These are phyloP conservation scores for Kryptolebias marmoratus DNA, from an alignment of 2,113 vertebrate species.

Conservation along the genomic window DNA sequence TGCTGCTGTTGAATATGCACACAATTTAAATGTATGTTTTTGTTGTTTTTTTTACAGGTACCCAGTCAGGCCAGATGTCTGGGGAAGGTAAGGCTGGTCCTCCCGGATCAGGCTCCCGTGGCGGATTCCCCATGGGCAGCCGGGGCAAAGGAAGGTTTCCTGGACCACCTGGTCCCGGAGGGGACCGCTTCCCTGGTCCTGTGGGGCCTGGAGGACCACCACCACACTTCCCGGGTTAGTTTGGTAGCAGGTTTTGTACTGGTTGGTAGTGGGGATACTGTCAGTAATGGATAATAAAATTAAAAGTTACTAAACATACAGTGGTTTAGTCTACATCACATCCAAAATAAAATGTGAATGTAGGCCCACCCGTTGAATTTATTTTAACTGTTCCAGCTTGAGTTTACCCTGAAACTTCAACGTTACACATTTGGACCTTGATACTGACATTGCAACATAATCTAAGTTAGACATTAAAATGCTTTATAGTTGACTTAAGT, in stretches of 20 bases:
- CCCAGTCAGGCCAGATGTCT: conserved; percentile 98
- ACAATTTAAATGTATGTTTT: background rate
- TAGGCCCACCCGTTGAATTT: too few species aligned
- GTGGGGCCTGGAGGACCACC: conserved; percentile 93
- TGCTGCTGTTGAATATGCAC: background rate
- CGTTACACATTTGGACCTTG: too few species aligned
- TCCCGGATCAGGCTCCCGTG: conserved; percentile 88
- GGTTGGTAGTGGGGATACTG: background rate
- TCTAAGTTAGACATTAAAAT: background rate
- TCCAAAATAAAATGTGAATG: too few species aligned
- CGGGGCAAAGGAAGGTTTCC: conserved; percentile 95
- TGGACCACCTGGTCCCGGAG: conserved; percentile 89
- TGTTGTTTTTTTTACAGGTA: conserved; percentile 79
- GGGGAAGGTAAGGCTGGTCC: conserved; percentile 98
- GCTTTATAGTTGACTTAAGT: background rate
- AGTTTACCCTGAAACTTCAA: too few species aligned
- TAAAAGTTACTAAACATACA: too few species aligned
- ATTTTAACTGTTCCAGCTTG: too few species aligned
- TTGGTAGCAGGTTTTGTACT: background rate
- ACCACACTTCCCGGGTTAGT: conserved; percentile 94
- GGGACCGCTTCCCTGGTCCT: conserved; percentile 94
- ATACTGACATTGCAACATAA: background rate
- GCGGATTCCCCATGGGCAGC: conserved; percentile 91
- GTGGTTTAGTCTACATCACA: too few species aligned
- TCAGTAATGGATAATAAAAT: too few species aligned